Conservation (phyloP, 1,140 invertebrate genomes). For the Rhizoglyphus robini region DNA sequence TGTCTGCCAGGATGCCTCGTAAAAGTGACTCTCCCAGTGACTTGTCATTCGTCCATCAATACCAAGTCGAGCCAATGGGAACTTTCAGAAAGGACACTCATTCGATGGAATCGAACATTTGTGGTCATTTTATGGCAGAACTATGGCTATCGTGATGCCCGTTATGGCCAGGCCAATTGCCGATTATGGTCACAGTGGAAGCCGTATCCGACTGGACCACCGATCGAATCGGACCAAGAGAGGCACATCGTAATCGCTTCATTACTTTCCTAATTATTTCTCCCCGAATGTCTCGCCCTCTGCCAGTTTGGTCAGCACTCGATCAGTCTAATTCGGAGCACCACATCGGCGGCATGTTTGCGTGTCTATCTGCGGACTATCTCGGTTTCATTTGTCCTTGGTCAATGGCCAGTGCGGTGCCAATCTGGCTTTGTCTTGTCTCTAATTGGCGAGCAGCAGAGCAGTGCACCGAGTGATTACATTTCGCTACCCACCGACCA, state of each 20-base stretch:
- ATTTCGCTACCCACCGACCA: neutral
- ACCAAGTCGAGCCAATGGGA: neutral
- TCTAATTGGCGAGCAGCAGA: slow-evolving; percentile 2
- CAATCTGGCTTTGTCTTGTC: slow-evolving; percentile 3
- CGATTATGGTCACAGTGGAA: neutral
- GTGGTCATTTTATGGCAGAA: slow-evolving; percentile 12
- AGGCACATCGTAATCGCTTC: slow-evolving; percentile 11
- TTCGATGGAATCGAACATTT: slow-evolving; percentile 5
- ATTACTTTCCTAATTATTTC: slow-evolving; percentile 14
- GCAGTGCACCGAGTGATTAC: slow-evolving; percentile 3
- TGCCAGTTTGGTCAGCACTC: neutral
- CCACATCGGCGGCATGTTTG: slow-evolving; percentile 1
- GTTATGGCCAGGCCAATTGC: neutral
- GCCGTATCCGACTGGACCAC: neutral
- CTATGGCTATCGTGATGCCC: neutral
- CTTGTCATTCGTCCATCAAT: too few relatives aligned
- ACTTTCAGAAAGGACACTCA: neutral
- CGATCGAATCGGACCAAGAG: neutral
- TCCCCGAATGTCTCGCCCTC: too few relatives aligned
- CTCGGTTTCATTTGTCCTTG: neutral
- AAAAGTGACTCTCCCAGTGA: too few relatives aligned
- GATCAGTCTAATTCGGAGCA: neutral
- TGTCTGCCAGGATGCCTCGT: too few relatives aligned
- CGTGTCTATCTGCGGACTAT: neutral
- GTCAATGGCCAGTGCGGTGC: neutral